Percentiles rank a stretch among this genome's conserved stretches.
Conservation (phyloP, 2,888 invertebrate genomes). For the Hirtodrosophila cameraria region DNA sequence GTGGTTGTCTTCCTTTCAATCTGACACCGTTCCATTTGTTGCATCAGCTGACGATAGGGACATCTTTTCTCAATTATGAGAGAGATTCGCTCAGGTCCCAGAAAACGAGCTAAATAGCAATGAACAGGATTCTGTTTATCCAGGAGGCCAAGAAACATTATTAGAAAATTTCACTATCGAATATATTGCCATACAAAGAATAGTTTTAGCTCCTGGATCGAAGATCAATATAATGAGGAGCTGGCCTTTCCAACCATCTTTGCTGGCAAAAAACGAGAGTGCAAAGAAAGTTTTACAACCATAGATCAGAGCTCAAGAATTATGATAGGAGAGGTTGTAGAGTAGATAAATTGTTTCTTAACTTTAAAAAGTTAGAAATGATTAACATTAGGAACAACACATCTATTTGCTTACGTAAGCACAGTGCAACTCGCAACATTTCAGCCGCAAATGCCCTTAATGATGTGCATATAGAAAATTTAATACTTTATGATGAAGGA, state of each 20-base stretch:
- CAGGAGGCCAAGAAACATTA: constrained; percentile 35
- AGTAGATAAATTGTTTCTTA: constrained; percentile 28
- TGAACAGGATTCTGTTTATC: neutral
- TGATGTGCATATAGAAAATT: no score
- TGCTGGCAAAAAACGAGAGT: constrained; percentile 22
- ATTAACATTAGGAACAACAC: no score
- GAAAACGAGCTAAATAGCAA: no score
- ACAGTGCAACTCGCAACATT: no score
- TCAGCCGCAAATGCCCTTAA: no score
- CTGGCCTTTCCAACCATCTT: constrained; percentile 30
- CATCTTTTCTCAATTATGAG: no score
- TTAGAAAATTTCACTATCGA: constrained; percentile 30
- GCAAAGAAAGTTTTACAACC: constrained; percentile 13
- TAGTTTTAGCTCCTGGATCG: constrained; percentile 31
- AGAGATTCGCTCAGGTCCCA: constrained; percentile 2
- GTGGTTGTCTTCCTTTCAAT: neutral
- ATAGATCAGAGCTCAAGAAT: constrained; percentile 32
- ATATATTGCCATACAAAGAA: constrained; percentile 18
- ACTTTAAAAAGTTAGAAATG: constrained; percentile 35
- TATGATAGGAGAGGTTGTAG: constrained; percentile 38
- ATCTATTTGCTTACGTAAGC: no score
- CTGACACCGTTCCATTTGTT: constrained; percentile 3
- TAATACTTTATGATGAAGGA: no score
- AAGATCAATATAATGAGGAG: constrained; percentile 33
- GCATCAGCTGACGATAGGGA: constrained; percentile 3